These are phyloP conservation scores for Cyaniris semiargus DNA, from an alignment of 2,888 invertebrate genomes.

Conservation along the genomic window DNA sequence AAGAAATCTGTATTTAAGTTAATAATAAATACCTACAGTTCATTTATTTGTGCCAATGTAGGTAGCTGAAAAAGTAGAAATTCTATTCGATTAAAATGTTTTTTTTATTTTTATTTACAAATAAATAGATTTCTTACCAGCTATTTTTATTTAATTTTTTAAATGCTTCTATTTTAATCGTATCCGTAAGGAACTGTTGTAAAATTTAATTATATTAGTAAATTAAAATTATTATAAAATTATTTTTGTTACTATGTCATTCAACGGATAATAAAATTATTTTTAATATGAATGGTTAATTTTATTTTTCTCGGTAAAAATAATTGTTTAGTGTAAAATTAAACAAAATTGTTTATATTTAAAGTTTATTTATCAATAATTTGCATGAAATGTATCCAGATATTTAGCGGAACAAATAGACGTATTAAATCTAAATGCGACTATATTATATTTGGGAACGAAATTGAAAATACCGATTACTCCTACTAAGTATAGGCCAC, in stretches of 20 bases:
- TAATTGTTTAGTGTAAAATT: neutral
- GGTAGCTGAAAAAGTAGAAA: no score
- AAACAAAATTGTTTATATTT: neutral
- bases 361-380: neutral
- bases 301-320: neutral
- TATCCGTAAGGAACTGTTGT: no score
- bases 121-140: no score
- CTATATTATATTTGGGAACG: neutral
- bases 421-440: neutral
- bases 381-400: constrained; percentile 1
- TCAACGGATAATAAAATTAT: neutral
- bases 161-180: no score
- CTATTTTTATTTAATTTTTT: no score
- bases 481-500: neutral
- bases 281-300: neutral
- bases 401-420: neutral
- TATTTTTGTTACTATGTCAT: constrained; percentile 11
- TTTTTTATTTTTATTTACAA: no score
- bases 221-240: neutral
- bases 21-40: no score
- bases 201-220: neutral
- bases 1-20: no score
- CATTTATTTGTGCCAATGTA: no score
- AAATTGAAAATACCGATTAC: neutral
- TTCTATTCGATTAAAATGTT: no score